Evolutionary conservation across 2,797 vertebrate species (phyloP).

Genomic region (Tolypeutes matacus): DNA sequence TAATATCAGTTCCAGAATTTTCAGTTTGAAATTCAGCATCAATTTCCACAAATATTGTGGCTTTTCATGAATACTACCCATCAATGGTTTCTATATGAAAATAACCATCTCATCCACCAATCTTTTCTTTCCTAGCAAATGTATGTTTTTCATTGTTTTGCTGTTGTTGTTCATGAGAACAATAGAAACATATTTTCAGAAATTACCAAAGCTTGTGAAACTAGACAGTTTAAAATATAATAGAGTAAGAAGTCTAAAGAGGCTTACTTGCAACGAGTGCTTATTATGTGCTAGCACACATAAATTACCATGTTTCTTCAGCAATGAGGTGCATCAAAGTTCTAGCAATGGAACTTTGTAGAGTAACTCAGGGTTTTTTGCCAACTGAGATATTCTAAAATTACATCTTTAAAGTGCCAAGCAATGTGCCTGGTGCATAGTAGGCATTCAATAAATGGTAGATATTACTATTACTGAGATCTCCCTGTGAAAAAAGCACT

Average conservation of each 20-base stretch:
- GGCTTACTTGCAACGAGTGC: background rate
- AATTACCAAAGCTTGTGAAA: constrained; percentile 26
- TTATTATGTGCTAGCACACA: background rate
- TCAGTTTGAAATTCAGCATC: constrained; percentile 20
- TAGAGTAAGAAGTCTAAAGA: background rate
- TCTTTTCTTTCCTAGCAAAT: constrained; percentile 8
- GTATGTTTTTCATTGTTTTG: constrained; percentile 30
- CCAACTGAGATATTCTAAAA: background rate
- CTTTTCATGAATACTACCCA: background rate
- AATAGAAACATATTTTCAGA: constrained; percentile 34
- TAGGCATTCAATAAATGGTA: background rate
- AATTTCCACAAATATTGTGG: background rate
- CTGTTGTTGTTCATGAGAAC: constrained; percentile 31
- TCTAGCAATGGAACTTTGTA: background rate
- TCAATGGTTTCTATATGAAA: background rate
- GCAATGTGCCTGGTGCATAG: background rate
- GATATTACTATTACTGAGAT: background rate
- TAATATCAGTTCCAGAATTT: constrained; percentile 36
- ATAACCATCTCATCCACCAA: background rate
- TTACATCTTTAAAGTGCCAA: background rate
- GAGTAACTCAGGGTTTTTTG: background rate
- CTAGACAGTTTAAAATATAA: background rate
- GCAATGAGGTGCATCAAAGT: background rate
- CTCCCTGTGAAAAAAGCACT: background rate
- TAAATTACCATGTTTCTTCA: background rate